A percentile compares a stretch with the other conserved stretches of the same genome.
phyloP scores from a whole-genome alignment of 37 sponge, comb jelly and placozoan species.

The Crambe crambe region DNA sequence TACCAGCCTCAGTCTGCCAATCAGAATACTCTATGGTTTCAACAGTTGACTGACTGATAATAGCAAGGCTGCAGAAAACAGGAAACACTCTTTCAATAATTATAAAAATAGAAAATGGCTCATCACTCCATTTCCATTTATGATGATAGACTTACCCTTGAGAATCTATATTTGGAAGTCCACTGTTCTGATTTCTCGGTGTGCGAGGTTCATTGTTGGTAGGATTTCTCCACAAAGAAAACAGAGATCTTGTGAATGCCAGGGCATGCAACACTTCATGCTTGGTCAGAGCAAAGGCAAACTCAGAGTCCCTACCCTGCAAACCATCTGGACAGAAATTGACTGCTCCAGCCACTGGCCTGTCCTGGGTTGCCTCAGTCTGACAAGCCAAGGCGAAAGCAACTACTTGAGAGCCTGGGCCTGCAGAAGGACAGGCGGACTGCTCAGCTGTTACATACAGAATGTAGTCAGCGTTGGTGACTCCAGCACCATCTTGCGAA shows the following conservation, averaged over 20 bases:
- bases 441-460: slow-evolving; percentile 74
- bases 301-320: slow-evolving; percentile 7
- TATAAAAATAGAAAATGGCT: too few species aligned
- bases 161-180: neutral
- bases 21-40: slow-evolving; percentile 22
- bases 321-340: slow-evolving; percentile 83
- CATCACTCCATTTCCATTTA: too few species aligned
- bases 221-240: slow-evolving; percentile 77
- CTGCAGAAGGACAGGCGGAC: slow-evolving; percentile 13
- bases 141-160: slow-evolving; percentile 31
- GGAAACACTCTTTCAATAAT: neutral
- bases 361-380: slow-evolving; percentile 60
- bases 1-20: slow-evolving; percentile 32
- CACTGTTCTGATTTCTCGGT: slow-evolving; percentile 32
- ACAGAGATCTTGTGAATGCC: slow-evolving; percentile 54
- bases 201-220: slow-evolving; percentile 62
- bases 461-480: slow-evolving; percentile 64
- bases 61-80: neutral
- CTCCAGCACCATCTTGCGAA: slow-evolving; percentile 64
- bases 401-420: slow-evolving; percentile 7
- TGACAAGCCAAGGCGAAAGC: slow-evolving; percentile 80
- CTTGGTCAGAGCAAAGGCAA: slow-evolving; percentile 51
- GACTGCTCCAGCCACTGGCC: slow-evolving; percentile 80
- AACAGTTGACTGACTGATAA: slow-evolving; percentile 19
- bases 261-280: slow-evolving; percentile 89